phyloP scores from a whole-genome alignment of 2,888 invertebrate genomes.

The Spilarctia lutea region DNA sequence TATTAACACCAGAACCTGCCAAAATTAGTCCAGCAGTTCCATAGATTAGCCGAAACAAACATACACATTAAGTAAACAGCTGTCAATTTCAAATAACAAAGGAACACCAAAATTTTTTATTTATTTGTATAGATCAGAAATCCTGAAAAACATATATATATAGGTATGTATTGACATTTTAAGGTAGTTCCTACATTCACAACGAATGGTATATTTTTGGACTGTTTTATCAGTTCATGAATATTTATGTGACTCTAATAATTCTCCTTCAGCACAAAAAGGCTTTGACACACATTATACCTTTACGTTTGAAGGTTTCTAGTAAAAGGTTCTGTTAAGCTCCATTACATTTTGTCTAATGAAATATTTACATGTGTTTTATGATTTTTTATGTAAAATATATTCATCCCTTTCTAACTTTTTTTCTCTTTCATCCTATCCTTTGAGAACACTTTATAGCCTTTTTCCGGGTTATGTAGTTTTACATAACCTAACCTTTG shows the following conservation, averaged over 20 bases:
- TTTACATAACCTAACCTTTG: no score
- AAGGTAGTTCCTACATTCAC: neutral
- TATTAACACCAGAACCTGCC: no score
- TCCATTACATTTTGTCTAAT: slow-evolving; percentile 49
- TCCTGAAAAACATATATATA: neutral
- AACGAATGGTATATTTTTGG: slow-evolving; percentile 1
- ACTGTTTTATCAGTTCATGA: slow-evolving; percentile 37
- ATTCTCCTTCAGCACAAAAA: slow-evolving; percentile 46
- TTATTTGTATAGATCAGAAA: neutral
- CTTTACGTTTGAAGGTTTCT: slow-evolving; percentile 35
- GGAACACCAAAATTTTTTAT: neutral
- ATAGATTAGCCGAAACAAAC: no score
- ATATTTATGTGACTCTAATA: slow-evolving; percentile 49
- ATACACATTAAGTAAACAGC: no score
- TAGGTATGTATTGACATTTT: neutral
- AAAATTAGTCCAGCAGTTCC: no score
- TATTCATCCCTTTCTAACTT: neutral
- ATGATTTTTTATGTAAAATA: slow-evolving; percentile 35
- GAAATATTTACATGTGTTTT: slow-evolving; percentile 49
- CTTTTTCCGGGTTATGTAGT: neutral
- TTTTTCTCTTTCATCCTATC: neutral
- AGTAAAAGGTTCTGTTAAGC: slow-evolving; percentile 47
- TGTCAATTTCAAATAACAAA: no score
- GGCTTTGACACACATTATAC: slow-evolving; percentile 46
- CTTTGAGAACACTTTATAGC: neutral